Evolutionary conservation across 2,888 invertebrate genomes (phyloP), one percentile per base, ranked within the genome.

Genomic region (Leucozona laternaria): DNA sequence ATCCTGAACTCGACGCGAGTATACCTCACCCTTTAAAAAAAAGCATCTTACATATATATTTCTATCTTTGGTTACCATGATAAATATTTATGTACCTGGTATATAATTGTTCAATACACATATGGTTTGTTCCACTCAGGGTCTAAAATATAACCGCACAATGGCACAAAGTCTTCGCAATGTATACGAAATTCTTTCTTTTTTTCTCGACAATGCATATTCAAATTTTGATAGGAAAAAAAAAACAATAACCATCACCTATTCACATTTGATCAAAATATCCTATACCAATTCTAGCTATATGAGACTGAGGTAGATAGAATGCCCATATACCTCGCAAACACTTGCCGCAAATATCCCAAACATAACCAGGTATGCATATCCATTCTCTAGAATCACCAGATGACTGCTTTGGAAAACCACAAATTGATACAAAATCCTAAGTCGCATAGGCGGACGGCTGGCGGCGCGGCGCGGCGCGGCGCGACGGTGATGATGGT

Each of bases 351-450:
- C 79, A 73, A 22, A 15, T 60, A 79, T 55, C 48, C 37, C 71
- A 66, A 80, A 43, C 66, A 72, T 13, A 57, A 55, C 53, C 45
- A 34, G 66, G 43, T 55, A 43, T n/a, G 60, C 31, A 45, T 55
- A 77, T 77, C 72, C 68, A 73, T 77, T 77, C 64, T 25, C 48
- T 43, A 22, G 45, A 71, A 76, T 50, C 48, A 20, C 28, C 58
- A 45, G 55, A 76, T 72, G 57, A 72, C 77, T 77, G 60, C 58
- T 76, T 53, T 28, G 53, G 34, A 75, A 86, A 86, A 77, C 86
- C 86, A 75, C 86, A 82, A 86, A 86, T 71, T 71, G 73, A 82
- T 82, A 86, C 66, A 70, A 72, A 78, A 78, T 78, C 73, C 68
- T 48, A 43, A 62, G 15, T 8, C 45, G 81, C 62, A 71, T 66